Conservation (phyloP, 1,140 invertebrate species). For the Hyles euphorbiae region DNA sequence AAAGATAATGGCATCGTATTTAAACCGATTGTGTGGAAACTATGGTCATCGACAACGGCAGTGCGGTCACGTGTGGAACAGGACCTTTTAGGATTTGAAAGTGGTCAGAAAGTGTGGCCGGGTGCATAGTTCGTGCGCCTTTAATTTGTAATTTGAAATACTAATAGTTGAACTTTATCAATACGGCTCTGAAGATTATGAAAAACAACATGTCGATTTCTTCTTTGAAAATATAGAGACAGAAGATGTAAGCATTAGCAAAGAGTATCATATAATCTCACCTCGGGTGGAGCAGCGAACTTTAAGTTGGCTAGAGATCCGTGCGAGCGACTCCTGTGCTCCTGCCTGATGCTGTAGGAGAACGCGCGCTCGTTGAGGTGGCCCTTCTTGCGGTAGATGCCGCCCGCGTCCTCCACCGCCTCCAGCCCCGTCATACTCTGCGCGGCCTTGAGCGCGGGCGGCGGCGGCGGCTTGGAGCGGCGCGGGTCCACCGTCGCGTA, state of each 20-base stretch:
- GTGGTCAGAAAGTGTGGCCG: too few species aligned
- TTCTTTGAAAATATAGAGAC: too few species aligned
- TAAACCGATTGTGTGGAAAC: too few species aligned
- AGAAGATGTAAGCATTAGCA: background rate
- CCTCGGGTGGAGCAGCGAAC: slow-evolving; percentile 82
- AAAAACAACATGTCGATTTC: too few species aligned
- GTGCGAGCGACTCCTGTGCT: slow-evolving; percentile 92
- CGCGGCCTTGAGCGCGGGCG: slow-evolving; percentile 83
- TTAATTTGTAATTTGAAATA: too few species aligned
- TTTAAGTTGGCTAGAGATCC: slow-evolving; percentile 91
- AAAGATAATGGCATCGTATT: too few species aligned
- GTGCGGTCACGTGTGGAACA: too few species aligned
- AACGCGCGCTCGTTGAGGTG: slow-evolving; percentile 95
- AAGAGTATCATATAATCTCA: slow-evolving; percentile 41
- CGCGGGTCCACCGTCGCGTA: slow-evolving; percentile 80
- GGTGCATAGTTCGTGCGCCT: too few species aligned
- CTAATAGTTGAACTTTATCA: too few species aligned
- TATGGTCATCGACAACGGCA: too few species aligned
- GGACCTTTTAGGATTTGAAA: too few species aligned
- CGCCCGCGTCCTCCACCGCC: slow-evolving; percentile 86
- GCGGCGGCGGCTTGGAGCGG: slow-evolving; percentile 84
- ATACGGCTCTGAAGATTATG: too few species aligned
- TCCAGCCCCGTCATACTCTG: slow-evolving; percentile 86
- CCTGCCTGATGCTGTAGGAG: slow-evolving; percentile 94
- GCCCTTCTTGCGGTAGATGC: slow-evolving; percentile 92